Percentiles rank a stretch among this genome's conserved stretches.
These are phyloP conservation scores for Watsonalla binaria DNA, from an alignment of 2,888 invertebrate genomes.

Conservation along the genomic window DNA sequence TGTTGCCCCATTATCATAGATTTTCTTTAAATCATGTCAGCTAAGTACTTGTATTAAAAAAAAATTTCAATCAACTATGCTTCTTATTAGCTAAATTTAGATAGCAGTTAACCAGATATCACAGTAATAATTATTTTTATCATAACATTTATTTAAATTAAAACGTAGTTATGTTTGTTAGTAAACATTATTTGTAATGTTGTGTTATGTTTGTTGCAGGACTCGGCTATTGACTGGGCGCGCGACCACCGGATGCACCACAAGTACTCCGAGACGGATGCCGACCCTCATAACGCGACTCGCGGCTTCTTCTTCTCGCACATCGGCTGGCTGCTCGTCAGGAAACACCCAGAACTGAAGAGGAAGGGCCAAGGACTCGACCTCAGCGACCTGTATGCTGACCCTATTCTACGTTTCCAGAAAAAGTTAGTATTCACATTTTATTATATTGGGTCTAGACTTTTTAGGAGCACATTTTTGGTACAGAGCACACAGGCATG, in stretches of 20 bases:
- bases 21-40: no score
- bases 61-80: no score
- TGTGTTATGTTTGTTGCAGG: slow-evolving; percentile 57
- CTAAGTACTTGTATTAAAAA: no score
- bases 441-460: not conserved
- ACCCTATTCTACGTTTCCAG: slow-evolving; percentile 92
- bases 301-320: slow-evolving; percentile 98
- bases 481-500: no score
- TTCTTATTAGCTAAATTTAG: no score
- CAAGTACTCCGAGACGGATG: slow-evolving; percentile 95
- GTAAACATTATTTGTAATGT: no score
- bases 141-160: no score
- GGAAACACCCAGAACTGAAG: slow-evolving; percentile 94
- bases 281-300: slow-evolving; percentile 95
- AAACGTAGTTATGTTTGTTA: no score
- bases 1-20: no score
- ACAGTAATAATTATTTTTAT: no score
- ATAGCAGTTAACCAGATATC: no score
- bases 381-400: slow-evolving; percentile 88
- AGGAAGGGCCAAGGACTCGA: slow-evolving; percentile 92
- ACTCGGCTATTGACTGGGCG: slow-evolving; percentile 88
- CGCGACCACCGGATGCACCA: slow-evolving; percentile 92
- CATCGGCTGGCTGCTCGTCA: slow-evolving; percentile 94
- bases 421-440: slow-evolving; percentile 82
- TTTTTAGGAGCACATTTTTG: no score